A percentile compares a stretch with the other conserved stretches of the same genome.
Conservation (phyloP, 2,888 invertebrate species). For the Siphonodentalium dalli region DNA sequence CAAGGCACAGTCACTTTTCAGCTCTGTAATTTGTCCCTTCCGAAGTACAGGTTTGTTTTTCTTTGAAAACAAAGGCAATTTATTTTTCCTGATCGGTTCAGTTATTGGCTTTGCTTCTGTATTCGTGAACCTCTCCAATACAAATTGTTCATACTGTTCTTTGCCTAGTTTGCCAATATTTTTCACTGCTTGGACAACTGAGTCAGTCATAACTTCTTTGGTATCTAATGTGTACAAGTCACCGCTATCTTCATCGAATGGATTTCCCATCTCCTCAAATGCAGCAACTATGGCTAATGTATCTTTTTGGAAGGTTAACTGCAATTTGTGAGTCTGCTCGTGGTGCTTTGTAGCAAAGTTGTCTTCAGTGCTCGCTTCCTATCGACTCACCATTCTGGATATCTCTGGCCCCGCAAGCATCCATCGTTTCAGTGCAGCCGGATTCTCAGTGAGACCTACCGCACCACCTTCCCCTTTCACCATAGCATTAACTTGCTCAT, state of each 20-base stretch:
- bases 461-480: slow-evolving; percentile 28
- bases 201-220: background rate
- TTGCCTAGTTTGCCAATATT: background rate
- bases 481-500: slow-evolving; percentile 28
- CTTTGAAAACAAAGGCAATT: no score
- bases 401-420: slow-evolving; percentile 1
- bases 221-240: slow-evolving; percentile 8
- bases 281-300: background rate
- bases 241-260: slow-evolving; percentile 8
- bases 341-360: background rate
- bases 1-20: no score
- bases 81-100: no score
- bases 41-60: no score
- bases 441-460: slow-evolving; percentile 27
- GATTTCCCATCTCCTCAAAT: slow-evolving; percentile 8
- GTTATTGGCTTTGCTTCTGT: no score
- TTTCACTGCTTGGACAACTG: background rate
- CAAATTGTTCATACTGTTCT: slow-evolving; percentile 5
- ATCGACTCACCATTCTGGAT: background rate
- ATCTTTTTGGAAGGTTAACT: background rate
- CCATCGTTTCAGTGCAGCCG: slow-evolving; percentile 9
- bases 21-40: no score
- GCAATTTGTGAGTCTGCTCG: background rate
- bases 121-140: background rate
- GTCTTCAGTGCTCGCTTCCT: background rate